A percentile compares a stretch with the other conserved stretches of the same genome.
These are phyloP conservation scores for Euwallacea fornicatus DNA, from an alignment of 1,140 invertebrate species.

Conservation along the genomic window DNA sequence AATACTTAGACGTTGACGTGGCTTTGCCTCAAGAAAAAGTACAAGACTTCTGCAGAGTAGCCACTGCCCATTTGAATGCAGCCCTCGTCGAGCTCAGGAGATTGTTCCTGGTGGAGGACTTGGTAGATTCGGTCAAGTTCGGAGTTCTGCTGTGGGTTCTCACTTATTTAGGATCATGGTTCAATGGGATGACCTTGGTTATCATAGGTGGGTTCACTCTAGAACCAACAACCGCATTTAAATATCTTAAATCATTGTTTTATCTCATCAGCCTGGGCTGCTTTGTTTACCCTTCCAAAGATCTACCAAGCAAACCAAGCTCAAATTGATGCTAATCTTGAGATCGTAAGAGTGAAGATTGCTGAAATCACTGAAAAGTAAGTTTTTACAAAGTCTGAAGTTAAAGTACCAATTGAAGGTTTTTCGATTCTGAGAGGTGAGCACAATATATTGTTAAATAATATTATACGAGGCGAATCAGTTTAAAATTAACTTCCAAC, in stretches of 20 bases:
- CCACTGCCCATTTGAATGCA: constrained; percentile 83
- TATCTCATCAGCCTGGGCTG: constrained; percentile 73
- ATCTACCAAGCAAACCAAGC: constrained; percentile 97
- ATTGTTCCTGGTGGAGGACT: constrained; percentile 93
- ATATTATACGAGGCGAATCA: not conserved
- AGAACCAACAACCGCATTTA: not conserved
- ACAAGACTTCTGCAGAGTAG: constrained; percentile 78
- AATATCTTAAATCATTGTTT: constrained; percentile 2
- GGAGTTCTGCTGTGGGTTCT: constrained; percentile 89
- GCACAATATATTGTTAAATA: not conserved
- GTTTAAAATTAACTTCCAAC: not conserved
- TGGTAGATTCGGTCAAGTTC: constrained; percentile 95
- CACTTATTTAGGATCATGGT: constrained; percentile 95
- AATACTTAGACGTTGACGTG: constrained; percentile 84
- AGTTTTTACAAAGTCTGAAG: not conserved
- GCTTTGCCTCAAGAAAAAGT: constrained; percentile 84
- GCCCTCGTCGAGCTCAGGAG: constrained; percentile 79
- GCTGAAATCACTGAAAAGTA: constrained; percentile 87
- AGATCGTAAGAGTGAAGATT: constrained; percentile 83
- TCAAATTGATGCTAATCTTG: constrained; percentile 93
- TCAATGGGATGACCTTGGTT: constrained; percentile 96
- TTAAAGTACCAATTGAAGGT: constrained; percentile 1
- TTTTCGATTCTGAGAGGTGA: not conserved
- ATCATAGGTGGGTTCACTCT: constrained; percentile 76
- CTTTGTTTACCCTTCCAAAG: constrained; percentile 94